Evolutionary conservation across 2,113 vertebrate genomes (phyloP).

Genomic region (Prunella himalayana): DNA sequence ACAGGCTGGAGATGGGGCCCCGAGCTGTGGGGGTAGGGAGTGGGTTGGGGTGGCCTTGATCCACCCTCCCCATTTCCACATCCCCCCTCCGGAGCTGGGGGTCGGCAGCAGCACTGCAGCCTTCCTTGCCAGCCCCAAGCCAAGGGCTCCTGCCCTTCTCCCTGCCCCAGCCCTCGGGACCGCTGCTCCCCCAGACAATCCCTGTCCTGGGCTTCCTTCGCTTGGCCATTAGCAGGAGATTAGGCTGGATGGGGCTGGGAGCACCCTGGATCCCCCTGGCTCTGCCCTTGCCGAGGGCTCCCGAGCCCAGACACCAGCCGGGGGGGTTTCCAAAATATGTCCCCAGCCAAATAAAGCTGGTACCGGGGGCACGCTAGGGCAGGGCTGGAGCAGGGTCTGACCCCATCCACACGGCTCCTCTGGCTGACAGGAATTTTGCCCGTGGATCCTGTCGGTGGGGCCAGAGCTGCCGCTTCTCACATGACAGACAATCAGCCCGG

Average conservation of each 20-base stretch:
- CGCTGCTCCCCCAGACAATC: background rate
- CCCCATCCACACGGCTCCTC: fast-evolving
- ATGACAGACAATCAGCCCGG: conserved; percentile 59
- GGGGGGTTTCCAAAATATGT: fast-evolving
- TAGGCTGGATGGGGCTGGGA: background rate
- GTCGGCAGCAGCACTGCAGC: fast-evolving
- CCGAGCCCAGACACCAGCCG: background rate
- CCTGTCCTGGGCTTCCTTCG: background rate
- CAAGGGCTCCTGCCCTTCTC: background rate
- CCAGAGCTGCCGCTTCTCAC: conserved; percentile 70
- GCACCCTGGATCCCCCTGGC: background rate
- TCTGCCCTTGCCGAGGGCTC: background rate
- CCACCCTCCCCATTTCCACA: background rate
- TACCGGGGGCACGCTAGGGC: fast-evolving
- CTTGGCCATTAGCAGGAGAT: background rate
- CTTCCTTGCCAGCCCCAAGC: background rate
- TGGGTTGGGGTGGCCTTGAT: background rate
- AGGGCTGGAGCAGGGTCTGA: background rate
- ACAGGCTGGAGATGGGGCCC: background rate
- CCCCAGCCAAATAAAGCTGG: background rate
- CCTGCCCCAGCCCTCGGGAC: background rate
- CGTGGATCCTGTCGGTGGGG: conserved; percentile 72
- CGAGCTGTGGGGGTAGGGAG: background rate
- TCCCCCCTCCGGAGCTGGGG: background rate
- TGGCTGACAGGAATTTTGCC: conserved; percentile 71